These are phyloP conservation scores for Axea sp. DNA, from an alignment of 2,888 invertebrate species.

Conservation along the genomic window DNA sequence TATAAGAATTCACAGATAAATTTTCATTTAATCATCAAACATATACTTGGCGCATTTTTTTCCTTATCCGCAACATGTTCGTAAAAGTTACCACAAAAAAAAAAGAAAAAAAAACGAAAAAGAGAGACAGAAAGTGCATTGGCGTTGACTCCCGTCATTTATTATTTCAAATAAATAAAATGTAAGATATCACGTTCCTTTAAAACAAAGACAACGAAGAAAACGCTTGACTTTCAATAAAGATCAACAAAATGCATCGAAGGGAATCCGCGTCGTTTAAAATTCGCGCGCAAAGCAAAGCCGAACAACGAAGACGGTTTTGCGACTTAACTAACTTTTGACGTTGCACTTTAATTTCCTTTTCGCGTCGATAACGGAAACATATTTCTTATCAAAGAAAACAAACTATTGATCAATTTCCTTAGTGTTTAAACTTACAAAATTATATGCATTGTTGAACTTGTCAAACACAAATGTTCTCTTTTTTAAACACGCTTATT, in stretches of 20 bases:
- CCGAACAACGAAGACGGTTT: background rate
- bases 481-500: no score
- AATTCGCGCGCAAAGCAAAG: constrained; percentile 9
- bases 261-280: constrained; percentile 15
- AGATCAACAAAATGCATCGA: constrained; percentile 36
- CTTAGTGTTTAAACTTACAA: no score
- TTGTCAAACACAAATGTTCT: no score
- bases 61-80: constrained; percentile 24
- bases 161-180: constrained; percentile 39
- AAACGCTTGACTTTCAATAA: constrained; percentile 7
- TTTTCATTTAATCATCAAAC: constrained; percentile 50
- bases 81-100: constrained; percentile 19
- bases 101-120: constrained; percentile 1
- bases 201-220: constrained; percentile 17
- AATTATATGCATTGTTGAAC: no score
- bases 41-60: constrained; percentile 47
- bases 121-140: constrained; percentile 7
- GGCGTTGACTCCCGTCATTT: background rate
- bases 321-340: constrained; percentile 68
- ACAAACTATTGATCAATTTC: no score
- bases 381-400: no score
- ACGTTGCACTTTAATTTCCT: constrained; percentile 75
- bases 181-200: constrained; percentile 41
- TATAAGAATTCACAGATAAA: constrained; percentile 55
- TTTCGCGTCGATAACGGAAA: no score